phyloP scores from a whole-genome alignment of 1,140 invertebrate species.

The Zaprionus ghesquierei region DNA sequence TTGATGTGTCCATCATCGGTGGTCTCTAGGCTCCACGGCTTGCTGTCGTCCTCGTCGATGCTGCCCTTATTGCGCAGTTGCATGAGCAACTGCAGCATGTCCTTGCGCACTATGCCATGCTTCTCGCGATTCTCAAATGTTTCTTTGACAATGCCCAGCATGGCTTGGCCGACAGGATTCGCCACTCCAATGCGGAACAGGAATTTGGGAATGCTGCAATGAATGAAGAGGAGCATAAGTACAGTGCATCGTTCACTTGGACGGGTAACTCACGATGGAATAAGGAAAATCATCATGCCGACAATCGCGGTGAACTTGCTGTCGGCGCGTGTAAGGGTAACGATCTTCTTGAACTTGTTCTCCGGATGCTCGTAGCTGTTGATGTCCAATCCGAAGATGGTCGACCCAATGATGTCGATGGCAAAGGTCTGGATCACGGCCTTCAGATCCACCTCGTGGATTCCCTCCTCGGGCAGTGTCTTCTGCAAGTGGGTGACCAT shows the following conservation, averaged over 20 bases:
- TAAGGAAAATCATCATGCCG: slow-evolving; percentile 57
- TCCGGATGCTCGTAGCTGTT: slow-evolving; percentile 67
- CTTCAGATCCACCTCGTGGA: slow-evolving; percentile 59
- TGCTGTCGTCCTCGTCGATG: slow-evolving; percentile 71
- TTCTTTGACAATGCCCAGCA: slow-evolving; percentile 83
- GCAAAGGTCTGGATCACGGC: slow-evolving; percentile 61
- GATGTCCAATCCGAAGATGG: slow-evolving; percentile 70
- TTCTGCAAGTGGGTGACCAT: slow-evolving; percentile 66
- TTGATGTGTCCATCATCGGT: slow-evolving; percentile 51
- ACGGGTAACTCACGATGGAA: slow-evolving; percentile 61
- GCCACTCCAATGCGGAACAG: slow-evolving; percentile 52
- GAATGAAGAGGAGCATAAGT: background rate
- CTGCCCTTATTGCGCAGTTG: slow-evolving; percentile 83
- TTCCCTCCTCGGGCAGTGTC: slow-evolving; percentile 38
- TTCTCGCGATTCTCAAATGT: slow-evolving; percentile 84
- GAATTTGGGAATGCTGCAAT: slow-evolving; percentile 43
- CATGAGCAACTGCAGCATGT: slow-evolving; percentile 85
- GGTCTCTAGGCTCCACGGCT: slow-evolving; percentile 55
- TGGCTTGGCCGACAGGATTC: slow-evolving; percentile 32
- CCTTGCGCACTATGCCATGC: slow-evolving; percentile 83
- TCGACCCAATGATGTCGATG: slow-evolving; percentile 70
- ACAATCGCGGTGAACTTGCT: slow-evolving; percentile 28
- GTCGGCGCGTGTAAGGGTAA: slow-evolving; percentile 9
- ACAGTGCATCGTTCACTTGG: no score
- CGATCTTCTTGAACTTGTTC: slow-evolving; percentile 60